Conservation (phyloP, 1,140 invertebrate genomes). For the Dendrolimus punctatus region DNA sequence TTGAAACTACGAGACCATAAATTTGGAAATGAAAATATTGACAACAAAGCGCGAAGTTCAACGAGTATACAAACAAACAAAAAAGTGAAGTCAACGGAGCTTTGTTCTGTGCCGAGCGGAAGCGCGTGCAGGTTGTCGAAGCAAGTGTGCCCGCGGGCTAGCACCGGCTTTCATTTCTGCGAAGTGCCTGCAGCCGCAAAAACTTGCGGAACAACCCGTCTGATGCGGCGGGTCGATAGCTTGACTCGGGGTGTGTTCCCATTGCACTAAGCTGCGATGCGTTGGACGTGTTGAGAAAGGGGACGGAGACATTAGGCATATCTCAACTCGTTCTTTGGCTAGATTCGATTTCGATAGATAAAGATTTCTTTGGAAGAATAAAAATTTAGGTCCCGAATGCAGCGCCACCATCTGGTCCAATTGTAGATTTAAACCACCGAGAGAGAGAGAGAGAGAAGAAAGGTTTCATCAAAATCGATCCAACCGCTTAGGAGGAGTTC, state of each 20-base stretch:
- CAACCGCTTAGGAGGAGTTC: too few relatives aligned
- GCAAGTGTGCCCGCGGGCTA: constrained; percentile 3
- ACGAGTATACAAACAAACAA: constrained; percentile 3
- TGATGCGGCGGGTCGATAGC: constrained; percentile 17
- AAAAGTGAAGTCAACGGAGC: not conserved
- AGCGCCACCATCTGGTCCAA: too few relatives aligned
- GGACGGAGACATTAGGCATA: too few relatives aligned
- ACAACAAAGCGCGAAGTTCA: not conserved
- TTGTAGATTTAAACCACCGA: too few relatives aligned
- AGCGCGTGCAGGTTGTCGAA: constrained; percentile 14
- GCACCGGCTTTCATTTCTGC: constrained; percentile 39
- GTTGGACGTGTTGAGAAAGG: too few relatives aligned
- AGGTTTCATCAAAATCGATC: too few relatives aligned
- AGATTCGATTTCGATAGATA: too few relatives aligned
- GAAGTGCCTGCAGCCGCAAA: constrained; percentile 31
- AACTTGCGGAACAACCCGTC: constrained; percentile 26
- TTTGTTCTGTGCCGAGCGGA: constrained; percentile 27
- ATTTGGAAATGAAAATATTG: not conserved
- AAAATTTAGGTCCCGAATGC: too few relatives aligned
- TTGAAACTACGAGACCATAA: too few relatives aligned
- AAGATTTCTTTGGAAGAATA: too few relatives aligned
- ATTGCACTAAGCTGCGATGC: not conserved
- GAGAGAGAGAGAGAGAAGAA: too few relatives aligned
- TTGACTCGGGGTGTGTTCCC: constrained; percentile 2
- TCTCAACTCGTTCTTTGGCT: too few relatives aligned